Percentiles rank a stretch among this genome's conserved stretches.
These are phyloP conservation scores for Sisor rabdophorus DNA, from an alignment of 2,113 vertebrate species.

Conservation along the genomic window DNA sequence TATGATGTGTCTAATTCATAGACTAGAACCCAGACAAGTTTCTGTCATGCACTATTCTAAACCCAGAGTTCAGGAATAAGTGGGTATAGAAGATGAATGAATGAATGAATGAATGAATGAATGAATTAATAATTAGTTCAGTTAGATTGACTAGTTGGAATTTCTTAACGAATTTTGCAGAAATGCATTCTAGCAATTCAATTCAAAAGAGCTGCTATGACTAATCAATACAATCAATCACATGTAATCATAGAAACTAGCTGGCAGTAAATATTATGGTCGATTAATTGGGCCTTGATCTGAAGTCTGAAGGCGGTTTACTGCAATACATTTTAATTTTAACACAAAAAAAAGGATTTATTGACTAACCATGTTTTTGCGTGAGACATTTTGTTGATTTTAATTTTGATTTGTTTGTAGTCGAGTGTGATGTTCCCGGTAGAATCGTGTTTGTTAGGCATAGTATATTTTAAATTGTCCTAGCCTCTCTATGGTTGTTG, in stretches of 20 bases:
- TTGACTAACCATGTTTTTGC: neutral
- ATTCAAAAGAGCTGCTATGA: neutral
- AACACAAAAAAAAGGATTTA: too few species aligned
- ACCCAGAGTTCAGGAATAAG: too few species aligned
- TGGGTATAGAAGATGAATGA: too few species aligned
- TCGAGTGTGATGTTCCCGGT: neutral
- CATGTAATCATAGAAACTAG: neutral
- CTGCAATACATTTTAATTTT: neutral
- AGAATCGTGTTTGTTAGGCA: neutral
- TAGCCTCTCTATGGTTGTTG: too few species aligned
- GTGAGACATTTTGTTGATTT: neutral
- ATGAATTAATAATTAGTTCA: too few species aligned
- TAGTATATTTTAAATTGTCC: too few species aligned
- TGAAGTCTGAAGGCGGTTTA: neutral
- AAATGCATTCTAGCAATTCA: conserved; percentile 12
- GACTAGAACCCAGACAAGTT: too few species aligned
- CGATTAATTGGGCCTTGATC: neutral
- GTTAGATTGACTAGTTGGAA: neutral
- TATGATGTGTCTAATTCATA: too few species aligned
- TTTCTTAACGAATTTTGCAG: neutral
- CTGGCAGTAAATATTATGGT: neutral
- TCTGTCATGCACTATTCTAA: too few species aligned
- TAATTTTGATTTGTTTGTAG: neutral
- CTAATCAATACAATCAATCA: neutral
- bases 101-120: too few species aligned